Conservation (phyloP, 1,140 invertebrate genomes). For the Trichomalopsis sarcophagae region DNA sequence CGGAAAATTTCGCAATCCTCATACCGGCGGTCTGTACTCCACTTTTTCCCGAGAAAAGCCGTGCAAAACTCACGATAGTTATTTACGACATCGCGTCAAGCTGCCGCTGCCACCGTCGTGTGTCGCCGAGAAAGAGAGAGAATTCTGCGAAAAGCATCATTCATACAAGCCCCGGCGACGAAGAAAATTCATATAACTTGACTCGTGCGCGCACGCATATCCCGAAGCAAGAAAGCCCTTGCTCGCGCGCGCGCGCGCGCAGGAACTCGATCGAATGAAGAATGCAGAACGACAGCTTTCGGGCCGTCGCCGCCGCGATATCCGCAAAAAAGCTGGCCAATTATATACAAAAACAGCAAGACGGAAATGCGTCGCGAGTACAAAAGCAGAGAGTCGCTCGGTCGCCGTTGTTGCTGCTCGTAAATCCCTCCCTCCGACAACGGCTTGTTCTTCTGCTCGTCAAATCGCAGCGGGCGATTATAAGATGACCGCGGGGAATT, state of each 20-base stretch:
- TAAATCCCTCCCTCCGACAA: constrained; percentile 27
- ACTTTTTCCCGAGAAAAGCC: neutral
- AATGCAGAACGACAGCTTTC: constrained; percentile 49
- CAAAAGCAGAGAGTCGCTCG: constrained; percentile 10
- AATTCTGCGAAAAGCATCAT: constrained; percentile 22
- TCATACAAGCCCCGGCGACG: constrained; percentile 7
- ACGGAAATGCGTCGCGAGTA: constrained; percentile 56
- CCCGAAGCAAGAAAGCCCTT: neutral
- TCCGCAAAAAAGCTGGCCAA: constrained; percentile 65
- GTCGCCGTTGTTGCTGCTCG: constrained; percentile 1
- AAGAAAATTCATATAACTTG: constrained; percentile 8
- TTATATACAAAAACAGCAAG: constrained; percentile 72
- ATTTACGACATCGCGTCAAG: constrained; percentile 10
- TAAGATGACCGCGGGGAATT: constrained; percentile 30
- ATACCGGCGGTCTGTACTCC: neutral
- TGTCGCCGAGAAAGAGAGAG: neutral
- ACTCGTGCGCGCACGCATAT: neutral
- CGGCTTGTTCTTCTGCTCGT: constrained; percentile 17
- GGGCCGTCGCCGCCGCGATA: constrained; percentile 38
- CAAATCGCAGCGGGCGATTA: constrained; percentile 37
- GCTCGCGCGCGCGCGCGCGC: neutral
- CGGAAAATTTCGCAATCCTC: neutral
- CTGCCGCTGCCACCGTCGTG: neutral
- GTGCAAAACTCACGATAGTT: neutral
- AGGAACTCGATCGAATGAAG: constrained; percentile 15